Conservation (phyloP, 2,888 invertebrate species). For the Thera obeliscata region DNA sequence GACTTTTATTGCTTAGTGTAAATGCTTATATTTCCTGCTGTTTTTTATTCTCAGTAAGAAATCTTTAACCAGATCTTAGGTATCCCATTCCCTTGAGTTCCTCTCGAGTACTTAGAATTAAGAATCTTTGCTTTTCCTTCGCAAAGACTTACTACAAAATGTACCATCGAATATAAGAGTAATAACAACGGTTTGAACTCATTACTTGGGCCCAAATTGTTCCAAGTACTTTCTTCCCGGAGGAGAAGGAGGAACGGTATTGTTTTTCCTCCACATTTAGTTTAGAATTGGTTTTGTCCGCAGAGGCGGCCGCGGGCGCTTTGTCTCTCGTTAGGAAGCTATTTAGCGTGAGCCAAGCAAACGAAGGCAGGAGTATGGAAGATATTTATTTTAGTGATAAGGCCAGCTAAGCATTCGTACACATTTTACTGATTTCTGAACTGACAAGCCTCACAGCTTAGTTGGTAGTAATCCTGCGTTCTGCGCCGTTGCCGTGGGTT, state of each 20-base stretch:
- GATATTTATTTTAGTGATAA: not conserved
- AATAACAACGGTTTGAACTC: not conserved
- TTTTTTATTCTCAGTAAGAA: not conserved
- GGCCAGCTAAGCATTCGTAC: not conserved
- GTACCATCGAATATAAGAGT: not conserved
- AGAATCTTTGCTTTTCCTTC: not conserved
- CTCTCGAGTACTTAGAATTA: not conserved
- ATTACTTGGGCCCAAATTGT: not conserved
- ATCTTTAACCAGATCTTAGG: not conserved
- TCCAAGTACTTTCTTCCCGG: not conserved
- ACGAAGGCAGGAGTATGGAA: not conserved
- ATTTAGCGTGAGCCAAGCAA: slow-evolving; percentile 9
- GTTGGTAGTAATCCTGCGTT: no score
- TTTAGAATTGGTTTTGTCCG: slow-evolving; percentile 3
- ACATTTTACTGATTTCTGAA: no score
- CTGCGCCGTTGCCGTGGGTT: no score
- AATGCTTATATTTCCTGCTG: no score
- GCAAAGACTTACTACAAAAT: not conserved
- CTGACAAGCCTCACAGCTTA: no score
- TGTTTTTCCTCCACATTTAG: slow-evolving; percentile 7
- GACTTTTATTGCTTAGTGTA: no score
- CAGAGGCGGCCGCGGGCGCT: not conserved
- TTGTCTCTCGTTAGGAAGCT: slow-evolving; percentile 13
- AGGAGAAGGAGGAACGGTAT: slow-evolving; percentile 9
- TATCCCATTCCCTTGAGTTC: not conserved